These are phyloP conservation scores for Eufriesea mexicana DNA, from an alignment of 1,140 invertebrate genomes.

Conservation along the genomic window DNA sequence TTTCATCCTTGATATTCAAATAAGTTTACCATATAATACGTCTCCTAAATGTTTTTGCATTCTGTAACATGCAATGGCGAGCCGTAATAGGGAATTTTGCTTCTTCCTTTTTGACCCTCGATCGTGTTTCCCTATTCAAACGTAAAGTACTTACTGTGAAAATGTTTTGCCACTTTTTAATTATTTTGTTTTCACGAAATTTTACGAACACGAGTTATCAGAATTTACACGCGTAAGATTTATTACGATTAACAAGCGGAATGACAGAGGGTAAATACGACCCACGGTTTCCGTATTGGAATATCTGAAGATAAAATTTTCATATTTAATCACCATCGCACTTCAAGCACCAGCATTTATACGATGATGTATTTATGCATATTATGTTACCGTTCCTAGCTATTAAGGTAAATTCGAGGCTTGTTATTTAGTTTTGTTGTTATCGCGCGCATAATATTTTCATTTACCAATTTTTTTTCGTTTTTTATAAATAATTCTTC, in stretches of 20 bases:
- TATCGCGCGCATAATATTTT: not conserved
- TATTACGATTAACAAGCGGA: not conserved
- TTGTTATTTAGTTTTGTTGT: not conserved
- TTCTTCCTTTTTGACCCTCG: not conserved
- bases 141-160: not conserved
- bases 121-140: not conserved
- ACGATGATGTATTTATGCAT: not conserved
- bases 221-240: slow-evolving; percentile 13
- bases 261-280: not conserved
- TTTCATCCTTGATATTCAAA: not conserved
- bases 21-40: no score
- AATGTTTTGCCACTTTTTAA: not conserved
- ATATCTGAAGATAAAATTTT: slow-evolving; percentile 5
- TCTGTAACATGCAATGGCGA: no score
- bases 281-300: not conserved
- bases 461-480: no score
- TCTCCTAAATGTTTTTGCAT: no score
- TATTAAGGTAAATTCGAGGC: not conserved
- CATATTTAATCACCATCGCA: not conserved
- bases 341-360: not conserved
- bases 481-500: not conserved
- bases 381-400: not conserved
- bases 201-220: not conserved
- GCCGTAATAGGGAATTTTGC: no score
- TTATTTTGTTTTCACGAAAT: no score